Evolutionary conservation across 53 echinoderm and acorn worm species (phyloP).

Genomic region (Arbacia lixula): DNA sequence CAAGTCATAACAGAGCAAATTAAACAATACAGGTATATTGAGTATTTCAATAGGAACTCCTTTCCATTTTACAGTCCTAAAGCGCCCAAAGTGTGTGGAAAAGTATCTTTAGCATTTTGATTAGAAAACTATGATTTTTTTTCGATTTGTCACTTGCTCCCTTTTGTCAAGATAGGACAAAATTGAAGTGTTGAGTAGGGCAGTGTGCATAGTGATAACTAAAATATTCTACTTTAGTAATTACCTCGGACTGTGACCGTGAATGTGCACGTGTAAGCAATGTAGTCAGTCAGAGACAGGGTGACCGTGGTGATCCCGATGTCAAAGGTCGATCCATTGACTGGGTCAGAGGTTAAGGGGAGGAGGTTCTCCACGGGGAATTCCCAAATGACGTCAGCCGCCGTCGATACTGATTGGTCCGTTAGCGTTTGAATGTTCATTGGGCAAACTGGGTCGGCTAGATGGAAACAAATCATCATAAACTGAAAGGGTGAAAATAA

Average conservation of each 20-base stretch:
- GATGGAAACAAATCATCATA: neutral
- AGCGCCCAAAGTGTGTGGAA: too few species aligned
- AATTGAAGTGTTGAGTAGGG: too few species aligned
- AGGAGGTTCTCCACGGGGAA: neutral
- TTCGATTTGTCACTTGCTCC: too few species aligned
- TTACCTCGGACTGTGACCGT: constrained; percentile 11
- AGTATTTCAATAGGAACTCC: too few species aligned
- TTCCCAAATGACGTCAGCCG: constrained; percentile 10
- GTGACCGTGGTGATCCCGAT: constrained; percentile 9
- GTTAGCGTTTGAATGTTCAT: neutral
- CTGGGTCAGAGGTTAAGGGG: constrained; percentile 12
- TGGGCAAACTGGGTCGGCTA: constrained; percentile 4
- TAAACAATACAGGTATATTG: too few species aligned
- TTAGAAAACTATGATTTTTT: too few species aligned
- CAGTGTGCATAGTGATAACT: too few species aligned
- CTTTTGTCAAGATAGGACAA: too few species aligned
- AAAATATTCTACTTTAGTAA: neutral
- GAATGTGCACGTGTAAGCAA: constrained; percentile 1
- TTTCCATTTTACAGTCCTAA: too few species aligned
- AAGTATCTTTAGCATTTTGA: too few species aligned
- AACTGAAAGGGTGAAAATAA: too few species aligned
- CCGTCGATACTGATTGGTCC: neutral
- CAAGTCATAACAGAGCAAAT: too few species aligned
- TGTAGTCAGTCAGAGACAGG: neutral
- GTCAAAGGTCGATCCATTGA: constrained; percentile 34